Conservation (phyloP, 2,888 invertebrate genomes). For the Steinernema scapterisci region DNA sequence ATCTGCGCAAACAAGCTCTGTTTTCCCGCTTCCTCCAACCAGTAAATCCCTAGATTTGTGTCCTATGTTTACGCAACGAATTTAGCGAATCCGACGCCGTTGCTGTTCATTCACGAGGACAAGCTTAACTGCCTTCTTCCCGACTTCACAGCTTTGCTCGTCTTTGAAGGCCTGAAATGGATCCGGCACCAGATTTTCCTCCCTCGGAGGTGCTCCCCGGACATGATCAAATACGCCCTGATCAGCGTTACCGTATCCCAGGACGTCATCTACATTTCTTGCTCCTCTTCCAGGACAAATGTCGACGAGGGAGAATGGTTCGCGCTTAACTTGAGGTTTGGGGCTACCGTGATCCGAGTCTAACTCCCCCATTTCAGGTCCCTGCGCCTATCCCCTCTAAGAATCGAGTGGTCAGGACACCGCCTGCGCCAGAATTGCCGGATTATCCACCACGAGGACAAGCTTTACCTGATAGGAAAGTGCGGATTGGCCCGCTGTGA, state of each 20-base stretch:
- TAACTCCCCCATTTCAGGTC: background rate
- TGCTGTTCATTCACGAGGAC: background rate
- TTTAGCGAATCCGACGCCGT: slow-evolving; percentile 1
- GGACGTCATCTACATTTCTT: background rate
- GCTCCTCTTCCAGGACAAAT: background rate
- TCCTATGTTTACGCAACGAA: background rate
- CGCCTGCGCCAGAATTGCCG: slow-evolving; percentile 13
- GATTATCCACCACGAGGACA: background rate
- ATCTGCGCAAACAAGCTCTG: background rate
- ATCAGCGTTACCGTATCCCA: background rate
- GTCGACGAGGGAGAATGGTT: slow-evolving; percentile 2
- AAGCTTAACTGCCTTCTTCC: background rate
- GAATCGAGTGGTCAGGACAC: slow-evolving; percentile 12
- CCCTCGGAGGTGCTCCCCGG: background rate
- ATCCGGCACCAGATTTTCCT: background rate
- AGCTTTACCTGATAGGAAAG: background rate
- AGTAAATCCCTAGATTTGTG: background rate
- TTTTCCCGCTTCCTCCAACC: background rate
- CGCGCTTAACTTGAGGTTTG: background rate
- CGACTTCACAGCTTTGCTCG: background rate
- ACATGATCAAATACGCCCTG: slow-evolving; percentile 8
- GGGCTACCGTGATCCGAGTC: background rate
- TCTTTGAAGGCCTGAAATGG: background rate
- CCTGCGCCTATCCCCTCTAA: background rate
- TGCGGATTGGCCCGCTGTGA: background rate